Percentiles rank a stretch among this genome's conserved stretches.
Evolutionary conservation across 2,113 vertebrate genomes (phyloP).

Genomic region (Setophaga petechia): DNA sequence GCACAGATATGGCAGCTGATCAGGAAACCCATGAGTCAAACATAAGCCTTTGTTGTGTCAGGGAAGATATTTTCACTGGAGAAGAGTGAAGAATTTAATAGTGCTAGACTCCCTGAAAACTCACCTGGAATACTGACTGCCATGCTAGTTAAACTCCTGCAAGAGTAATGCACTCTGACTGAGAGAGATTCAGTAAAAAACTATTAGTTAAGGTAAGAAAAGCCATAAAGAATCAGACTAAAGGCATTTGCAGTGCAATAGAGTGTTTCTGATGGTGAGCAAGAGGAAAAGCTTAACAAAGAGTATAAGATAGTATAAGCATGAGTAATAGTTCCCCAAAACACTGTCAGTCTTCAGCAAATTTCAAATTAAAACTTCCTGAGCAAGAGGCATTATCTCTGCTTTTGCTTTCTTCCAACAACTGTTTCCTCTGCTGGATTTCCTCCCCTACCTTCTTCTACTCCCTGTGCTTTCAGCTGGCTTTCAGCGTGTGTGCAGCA

Average conservation of each 20-base stretch:
- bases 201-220: not conserved
- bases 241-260: not conserved
- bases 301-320: not conserved
- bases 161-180: not conserved
- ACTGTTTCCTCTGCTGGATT: not conserved
- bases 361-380: not conserved
- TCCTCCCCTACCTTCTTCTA: not conserved
- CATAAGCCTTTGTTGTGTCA: not conserved
- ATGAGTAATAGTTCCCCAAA: not conserved
- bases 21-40: not conserved
- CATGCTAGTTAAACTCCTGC: not conserved
- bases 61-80: not conserved
- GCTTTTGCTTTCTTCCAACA: not conserved
- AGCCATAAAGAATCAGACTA: not conserved
- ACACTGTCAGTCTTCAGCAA: not conserved
- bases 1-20: not conserved
- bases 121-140: not conserved
- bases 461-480: not conserved
- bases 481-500: not conserved
- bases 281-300: not conserved
- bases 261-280: not conserved
- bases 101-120: not conserved
- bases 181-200: not conserved
- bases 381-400: not conserved
- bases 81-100: not conserved